Conservation (phyloP, 2,797 vertebrate species). For the Helostoma temminkii region DNA sequence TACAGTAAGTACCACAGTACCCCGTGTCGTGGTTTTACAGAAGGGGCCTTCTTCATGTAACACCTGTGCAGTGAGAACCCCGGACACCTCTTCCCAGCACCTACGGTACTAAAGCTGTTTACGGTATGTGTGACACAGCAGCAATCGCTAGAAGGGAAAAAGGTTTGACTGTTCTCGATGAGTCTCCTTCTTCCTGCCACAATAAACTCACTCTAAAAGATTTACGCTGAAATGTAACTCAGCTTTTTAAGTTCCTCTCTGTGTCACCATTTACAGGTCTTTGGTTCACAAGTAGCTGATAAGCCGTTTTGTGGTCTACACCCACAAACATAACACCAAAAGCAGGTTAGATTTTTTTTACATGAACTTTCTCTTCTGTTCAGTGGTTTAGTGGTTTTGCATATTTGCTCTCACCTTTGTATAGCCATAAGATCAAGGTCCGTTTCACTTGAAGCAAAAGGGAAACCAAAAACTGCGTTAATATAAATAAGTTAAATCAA, state of each 20-base stretch:
- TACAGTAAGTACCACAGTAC: constrained; percentile 19
- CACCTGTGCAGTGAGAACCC: constrained; percentile 50
- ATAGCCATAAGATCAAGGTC: neutral
- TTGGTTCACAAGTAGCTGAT: constrained; percentile 8
- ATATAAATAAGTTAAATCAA: neutral
- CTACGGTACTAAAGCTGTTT: constrained; percentile 26
- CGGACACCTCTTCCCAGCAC: constrained; percentile 55
- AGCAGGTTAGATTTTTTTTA: neutral
- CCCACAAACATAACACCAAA: constrained; percentile 16
- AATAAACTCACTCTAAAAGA: constrained; percentile 4
- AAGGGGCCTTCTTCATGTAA: constrained; percentile 44
- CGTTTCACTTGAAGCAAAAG: constrained; percentile 36
- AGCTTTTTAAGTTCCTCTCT: constrained; percentile 22
- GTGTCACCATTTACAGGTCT: neutral
- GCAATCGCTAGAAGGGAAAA: constrained; percentile 57
- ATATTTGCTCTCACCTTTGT: constrained; percentile 8
- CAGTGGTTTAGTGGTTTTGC: constrained; percentile 27
- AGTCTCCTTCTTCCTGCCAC: constrained; percentile 54
- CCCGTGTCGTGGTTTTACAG: constrained; percentile 50
- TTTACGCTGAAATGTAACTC: neutral
- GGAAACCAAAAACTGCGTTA: constrained; percentile 16
- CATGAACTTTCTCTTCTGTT: constrained; percentile 37
- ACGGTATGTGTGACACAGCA: constrained; percentile 71
- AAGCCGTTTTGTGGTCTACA: constrained; percentile 20
- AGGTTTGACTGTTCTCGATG: constrained; percentile 16